Percentiles rank a stretch among this genome's conserved stretches.
phyloP scores from a whole-genome alignment of 2,888 invertebrate species.

The Dermolepida albohirtum region DNA sequence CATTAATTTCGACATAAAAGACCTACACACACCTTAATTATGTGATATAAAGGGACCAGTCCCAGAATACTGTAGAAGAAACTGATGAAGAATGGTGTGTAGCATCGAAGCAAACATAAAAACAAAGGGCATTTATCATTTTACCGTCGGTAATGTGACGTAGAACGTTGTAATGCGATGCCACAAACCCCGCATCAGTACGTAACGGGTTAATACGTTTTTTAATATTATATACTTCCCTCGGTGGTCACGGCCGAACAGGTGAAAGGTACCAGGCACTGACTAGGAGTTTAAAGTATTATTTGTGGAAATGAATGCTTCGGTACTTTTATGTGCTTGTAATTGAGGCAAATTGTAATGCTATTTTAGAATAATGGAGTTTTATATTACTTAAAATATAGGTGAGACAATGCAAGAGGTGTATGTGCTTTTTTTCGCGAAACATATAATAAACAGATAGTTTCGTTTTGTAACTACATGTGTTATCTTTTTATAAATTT shows the following conservation, averaged over 20 bases:
- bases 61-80: background rate
- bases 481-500: no score
- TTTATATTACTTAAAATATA: no score
- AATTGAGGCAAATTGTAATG: background rate
- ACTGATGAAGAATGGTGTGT: constrained; percentile 17
- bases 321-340: background rate
- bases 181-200: constrained; percentile 39
- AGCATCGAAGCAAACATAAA: constrained; percentile 42
- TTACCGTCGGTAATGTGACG: constrained; percentile 48
- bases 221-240: constrained; percentile 23
- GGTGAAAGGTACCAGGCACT: background rate
- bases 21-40: constrained; percentile 49
- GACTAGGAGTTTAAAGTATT: background rate
- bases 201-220: constrained; percentile 34
- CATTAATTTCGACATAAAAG: constrained; percentile 49
- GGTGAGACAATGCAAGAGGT: no score
- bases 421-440: no score
- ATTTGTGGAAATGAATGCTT: background rate
- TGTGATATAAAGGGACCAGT: constrained; percentile 46
- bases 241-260: constrained; percentile 2
- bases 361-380: background rate
- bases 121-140: constrained; percentile 50
- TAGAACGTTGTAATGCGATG: constrained; percentile 49
- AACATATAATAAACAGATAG: no score
- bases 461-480: no score